Evolutionary conservation across 2,888 invertebrate species (phyloP).

Genomic region (Opisthograptis luteolata): DNA sequence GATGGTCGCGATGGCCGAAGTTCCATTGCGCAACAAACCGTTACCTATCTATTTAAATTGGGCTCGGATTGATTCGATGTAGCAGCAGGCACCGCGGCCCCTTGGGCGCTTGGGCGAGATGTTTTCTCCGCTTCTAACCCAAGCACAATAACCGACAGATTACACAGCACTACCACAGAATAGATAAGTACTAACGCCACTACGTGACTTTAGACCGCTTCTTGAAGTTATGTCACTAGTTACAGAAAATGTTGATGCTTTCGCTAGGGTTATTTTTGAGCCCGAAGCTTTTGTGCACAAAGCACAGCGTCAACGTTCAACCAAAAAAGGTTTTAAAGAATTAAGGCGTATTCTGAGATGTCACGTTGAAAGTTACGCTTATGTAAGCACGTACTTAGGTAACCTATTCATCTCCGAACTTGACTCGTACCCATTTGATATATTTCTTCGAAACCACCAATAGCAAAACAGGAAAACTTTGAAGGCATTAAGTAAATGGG

Average conservation of each 20-base stretch:
- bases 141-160: conserved; percentile 59
- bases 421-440: conserved; percentile 9
- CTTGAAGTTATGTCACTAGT: conserved; percentile 57
- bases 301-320: conserved; percentile 17
- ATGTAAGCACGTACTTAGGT: neutral
- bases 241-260: conserved; percentile 44
- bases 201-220: conserved; percentile 61
- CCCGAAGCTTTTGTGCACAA: conserved; percentile 17
- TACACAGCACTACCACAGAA: conserved; percentile 53
- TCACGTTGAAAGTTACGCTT: neutral
- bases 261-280: conserved; percentile 37
- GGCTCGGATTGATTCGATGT: conserved; percentile 69
- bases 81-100: conserved; percentile 43
- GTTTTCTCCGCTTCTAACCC: conserved; percentile 43
- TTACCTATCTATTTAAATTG: conserved; percentile 80
- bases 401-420: neutral
- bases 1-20: conserved; percentile 52
- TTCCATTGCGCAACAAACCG: conserved; percentile 76
- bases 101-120: conserved; percentile 46
- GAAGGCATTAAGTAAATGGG: conserved; percentile 15
- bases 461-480: conserved; percentile 16
- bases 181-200: too few relatives aligned
- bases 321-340: conserved; percentile 5
- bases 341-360: conserved; percentile 7
- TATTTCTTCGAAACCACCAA: neutral